These are phyloP conservation scores for Hestina assimilis DNA, from an alignment of 1,140 invertebrate species.

Conservation along the genomic window DNA sequence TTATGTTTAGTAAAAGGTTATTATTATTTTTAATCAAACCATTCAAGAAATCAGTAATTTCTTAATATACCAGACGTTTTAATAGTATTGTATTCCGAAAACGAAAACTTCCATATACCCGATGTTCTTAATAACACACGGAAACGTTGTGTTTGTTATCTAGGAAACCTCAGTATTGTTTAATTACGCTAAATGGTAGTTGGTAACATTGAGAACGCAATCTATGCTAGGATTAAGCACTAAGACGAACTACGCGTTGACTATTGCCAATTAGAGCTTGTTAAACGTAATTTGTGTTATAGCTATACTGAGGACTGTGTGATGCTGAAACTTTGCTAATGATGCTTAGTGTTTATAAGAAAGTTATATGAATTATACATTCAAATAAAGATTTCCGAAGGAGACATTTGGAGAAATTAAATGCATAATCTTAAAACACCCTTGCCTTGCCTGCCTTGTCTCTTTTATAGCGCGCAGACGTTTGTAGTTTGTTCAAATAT, in stretches of 20 bases:
- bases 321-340: slow-evolving; percentile 11
- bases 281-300: slow-evolving; percentile 18
- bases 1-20: no score
- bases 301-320: slow-evolving; percentile 13
- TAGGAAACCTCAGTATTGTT: background rate
- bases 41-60: no score
- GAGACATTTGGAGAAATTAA: no score
- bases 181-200: slow-evolving; percentile 1
- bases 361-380: background rate
- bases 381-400: slow-evolving; percentile 1
- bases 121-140: no score
- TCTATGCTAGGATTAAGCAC: slow-evolving; percentile 11
- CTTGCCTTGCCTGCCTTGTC: no score
- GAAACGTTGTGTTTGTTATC: background rate
- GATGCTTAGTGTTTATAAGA: background rate
- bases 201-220: slow-evolving; percentile 11
- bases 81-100: no score
- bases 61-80: no score
- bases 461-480: no score
- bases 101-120: no score
- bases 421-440: no score
- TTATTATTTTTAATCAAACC: no score
- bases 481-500: no score
- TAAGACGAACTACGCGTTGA: slow-evolving; percentile 15
- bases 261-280: slow-evolving; percentile 20